These are phyloP conservation scores for Aphidius gifuensis DNA, from an alignment of 1,140 invertebrate species.

Conservation along the genomic window DNA sequence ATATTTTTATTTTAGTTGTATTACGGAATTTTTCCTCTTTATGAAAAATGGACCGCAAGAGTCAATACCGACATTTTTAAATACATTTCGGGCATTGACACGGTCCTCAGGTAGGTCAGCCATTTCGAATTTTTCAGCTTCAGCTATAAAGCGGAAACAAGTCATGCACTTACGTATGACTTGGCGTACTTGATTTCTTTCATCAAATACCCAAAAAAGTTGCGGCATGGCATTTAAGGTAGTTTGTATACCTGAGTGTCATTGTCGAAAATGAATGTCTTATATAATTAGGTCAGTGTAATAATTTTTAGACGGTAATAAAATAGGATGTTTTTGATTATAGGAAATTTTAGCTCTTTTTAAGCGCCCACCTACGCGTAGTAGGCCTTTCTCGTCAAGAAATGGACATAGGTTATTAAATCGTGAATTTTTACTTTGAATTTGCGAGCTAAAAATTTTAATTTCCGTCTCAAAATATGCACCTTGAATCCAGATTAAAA, in stretches of 20 bases:
- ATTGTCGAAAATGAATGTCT: conserved; percentile 27
- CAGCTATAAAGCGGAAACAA: conserved; percentile 25
- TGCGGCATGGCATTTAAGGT: conserved; percentile 23
- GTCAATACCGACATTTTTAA: conserved; percentile 23
- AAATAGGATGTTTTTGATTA: conserved; percentile 28
- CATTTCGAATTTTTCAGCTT: conserved; percentile 15
- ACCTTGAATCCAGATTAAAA: neutral
- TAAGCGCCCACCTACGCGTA: conserved; percentile 18
- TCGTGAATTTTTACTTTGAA: neutral
- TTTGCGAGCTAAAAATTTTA: neutral
- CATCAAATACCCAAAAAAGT: conserved; percentile 28
- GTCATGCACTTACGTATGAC: conserved; percentile 26
- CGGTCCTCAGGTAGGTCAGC: conserved; percentile 15
- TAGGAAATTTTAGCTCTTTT: conserved; percentile 3
- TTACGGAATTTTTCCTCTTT: conserved; percentile 23
- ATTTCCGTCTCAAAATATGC: neutral
- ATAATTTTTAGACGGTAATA: conserved; percentile 25
- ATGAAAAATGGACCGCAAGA: conserved; percentile 26
- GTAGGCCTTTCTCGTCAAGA: conserved; percentile 2
- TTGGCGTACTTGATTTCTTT: conserved; percentile 22
- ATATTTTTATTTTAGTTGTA: conserved; percentile 8
- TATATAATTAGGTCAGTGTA: conserved; percentile 28
- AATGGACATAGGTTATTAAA: conserved; percentile 3
- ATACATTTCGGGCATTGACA: conserved; percentile 19
- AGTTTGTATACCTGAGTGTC: conserved; percentile 36